Evolutionary conservation across 2,888 invertebrate genomes (phyloP).

Genomic region (Acrobasis suavella): DNA sequence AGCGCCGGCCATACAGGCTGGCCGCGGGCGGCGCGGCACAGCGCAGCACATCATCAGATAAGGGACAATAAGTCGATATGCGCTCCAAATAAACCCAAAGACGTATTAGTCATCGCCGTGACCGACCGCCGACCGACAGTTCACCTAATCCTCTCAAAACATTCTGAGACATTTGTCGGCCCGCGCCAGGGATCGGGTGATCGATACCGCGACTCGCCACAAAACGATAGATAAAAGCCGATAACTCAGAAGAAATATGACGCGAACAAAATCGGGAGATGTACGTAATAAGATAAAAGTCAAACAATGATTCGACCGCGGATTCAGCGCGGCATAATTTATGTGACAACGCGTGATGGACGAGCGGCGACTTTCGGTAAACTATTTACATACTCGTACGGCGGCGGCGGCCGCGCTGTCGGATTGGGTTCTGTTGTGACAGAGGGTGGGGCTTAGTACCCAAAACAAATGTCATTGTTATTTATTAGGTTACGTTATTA

Average conservation of each 20-base stretch:
- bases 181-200: constrained; percentile 71
- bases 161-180: constrained; percentile 79
- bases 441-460: constrained; percentile 81
- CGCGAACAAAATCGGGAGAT: constrained; percentile 83
- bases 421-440: constrained; percentile 80
- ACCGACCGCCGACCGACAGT: constrained; percentile 63
- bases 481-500: constrained; percentile 79
- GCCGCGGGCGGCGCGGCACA: constrained; percentile 31
- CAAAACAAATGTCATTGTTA: constrained; percentile 82
- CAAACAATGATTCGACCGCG: constrained; percentile 83
- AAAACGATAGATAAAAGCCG: constrained; percentile 81
- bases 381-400: constrained; percentile 83
- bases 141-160: constrained; percentile 80
- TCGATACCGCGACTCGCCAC: constrained; percentile 79
- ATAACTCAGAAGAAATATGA: constrained; percentile 82
- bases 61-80: constrained; percentile 74
- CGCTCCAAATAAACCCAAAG: constrained; percentile 72
- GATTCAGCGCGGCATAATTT: constrained; percentile 83
- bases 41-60: constrained; percentile 69
- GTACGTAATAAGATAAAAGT: constrained; percentile 83
- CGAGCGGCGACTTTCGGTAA: constrained; percentile 82
- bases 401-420: constrained; percentile 74
- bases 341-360: constrained; percentile 83
- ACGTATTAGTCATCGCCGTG: constrained; percentile 70
- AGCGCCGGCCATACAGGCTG: constrained; percentile 36